These are phyloP conservation scores for Amniataba percoides DNA, from an alignment of 2,797 vertebrate species.

Conservation along the genomic window DNA sequence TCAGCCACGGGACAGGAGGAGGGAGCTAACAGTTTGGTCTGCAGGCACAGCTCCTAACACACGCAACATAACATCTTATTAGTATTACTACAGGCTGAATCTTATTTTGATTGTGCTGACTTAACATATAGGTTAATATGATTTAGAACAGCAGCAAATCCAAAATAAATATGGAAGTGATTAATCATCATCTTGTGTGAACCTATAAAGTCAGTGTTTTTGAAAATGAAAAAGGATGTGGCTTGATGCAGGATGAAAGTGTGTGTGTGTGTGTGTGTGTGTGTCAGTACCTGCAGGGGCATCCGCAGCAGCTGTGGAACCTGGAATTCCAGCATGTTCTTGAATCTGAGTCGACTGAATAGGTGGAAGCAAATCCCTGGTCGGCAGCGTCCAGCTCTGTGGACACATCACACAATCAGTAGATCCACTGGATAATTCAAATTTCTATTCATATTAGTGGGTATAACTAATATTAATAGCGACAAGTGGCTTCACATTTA, in stretches of 20 bases:
- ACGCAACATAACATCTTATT: conserved; percentile 42
- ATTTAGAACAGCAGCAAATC: background rate
- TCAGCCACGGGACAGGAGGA: conserved; percentile 89
- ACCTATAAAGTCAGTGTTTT: background rate
- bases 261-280: background rate
- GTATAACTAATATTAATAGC: background rate
- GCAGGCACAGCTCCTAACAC: conserved; percentile 93
- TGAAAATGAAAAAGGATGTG: background rate
- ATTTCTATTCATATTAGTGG: background rate
- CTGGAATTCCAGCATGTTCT: conserved; percentile 95
- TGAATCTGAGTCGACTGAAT: conserved; percentile 92
- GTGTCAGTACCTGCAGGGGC: conserved; percentile 91
- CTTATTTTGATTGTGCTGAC: too few species aligned
- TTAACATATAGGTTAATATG: too few species aligned
- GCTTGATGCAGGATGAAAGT: background rate
- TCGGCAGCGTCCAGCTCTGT: conserved; percentile 93
- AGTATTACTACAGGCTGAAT: background rate
- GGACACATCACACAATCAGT: conserved; percentile 52
- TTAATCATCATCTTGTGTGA: background rate
- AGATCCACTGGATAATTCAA: background rate
- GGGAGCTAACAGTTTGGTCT: conserved; percentile 94
- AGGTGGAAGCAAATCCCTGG: conserved; percentile 95
- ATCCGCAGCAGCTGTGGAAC: conserved; percentile 94
- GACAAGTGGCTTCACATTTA: background rate
- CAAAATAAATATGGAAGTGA: background rate